These are phyloP conservation scores for Epinephelus lanceolatus DNA, from an alignment of 2,113 vertebrate species.

Conservation along the genomic window DNA sequence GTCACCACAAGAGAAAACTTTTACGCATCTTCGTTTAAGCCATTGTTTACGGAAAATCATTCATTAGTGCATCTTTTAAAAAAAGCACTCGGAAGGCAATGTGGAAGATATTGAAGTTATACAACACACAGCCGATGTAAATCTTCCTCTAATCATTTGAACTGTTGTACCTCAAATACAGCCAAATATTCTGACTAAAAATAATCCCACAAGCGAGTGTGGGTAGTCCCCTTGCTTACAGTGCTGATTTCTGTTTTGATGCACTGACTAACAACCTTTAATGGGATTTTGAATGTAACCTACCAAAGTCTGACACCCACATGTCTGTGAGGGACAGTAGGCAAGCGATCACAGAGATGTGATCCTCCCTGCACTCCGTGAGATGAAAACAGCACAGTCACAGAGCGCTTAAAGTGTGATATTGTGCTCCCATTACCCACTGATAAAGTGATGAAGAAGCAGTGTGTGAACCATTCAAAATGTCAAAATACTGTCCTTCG, in stretches of 20 bases:
- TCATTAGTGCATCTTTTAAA: not conserved
- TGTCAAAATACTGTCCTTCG: conserved; percentile 16
- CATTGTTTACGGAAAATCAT: not conserved
- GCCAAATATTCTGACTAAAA: not conserved
- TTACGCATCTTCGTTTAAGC: not conserved
- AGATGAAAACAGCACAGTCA: conserved; percentile 31
- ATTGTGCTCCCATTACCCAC: conserved; percentile 25
- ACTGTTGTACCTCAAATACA: not conserved
- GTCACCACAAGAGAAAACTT: accelerated
- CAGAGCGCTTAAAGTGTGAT: conserved; percentile 32
- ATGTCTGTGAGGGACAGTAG: conserved; percentile 48
- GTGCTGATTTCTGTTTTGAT: conserved; percentile 29
- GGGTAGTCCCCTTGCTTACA: conserved; percentile 1
- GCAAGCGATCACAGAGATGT: conserved; percentile 39
- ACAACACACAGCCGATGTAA: not conserved
- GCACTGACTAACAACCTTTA: conserved; percentile 29
- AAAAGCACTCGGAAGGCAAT: not conserved
- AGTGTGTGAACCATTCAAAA: conserved; percentile 17
- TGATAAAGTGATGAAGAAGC: conserved; percentile 31
- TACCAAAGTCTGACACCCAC: conserved; percentile 49
- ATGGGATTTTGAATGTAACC: conserved; percentile 50
- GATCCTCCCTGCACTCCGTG: conserved; percentile 19
- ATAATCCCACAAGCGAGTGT: not conserved
- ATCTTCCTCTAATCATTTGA: not conserved
- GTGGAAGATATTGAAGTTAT: not conserved